Evolutionary conservation across 2,888 invertebrate species (phyloP), one percentile per base, ranked within the genome.

Genomic region (Cinara cedri): DNA sequence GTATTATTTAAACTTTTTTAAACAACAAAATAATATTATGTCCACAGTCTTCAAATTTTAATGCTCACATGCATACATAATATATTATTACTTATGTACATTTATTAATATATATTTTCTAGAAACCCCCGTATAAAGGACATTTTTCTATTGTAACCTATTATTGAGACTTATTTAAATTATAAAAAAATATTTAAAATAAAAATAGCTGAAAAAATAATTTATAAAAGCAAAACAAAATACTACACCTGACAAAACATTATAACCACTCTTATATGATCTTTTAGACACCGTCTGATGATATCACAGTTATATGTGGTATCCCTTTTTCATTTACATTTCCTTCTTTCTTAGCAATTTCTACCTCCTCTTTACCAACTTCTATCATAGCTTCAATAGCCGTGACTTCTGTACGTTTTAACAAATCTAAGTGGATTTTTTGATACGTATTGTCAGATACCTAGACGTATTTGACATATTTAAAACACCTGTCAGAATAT

Each of bases 201-300:
- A n/a, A n/a, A n/a, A n/a, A n/a, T n/a, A n/a, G n/a, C n/a, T n/a
- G n/a, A n/a, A n/a, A n/a, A n/a, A n/a, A n/a, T n/a, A n/a, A n/a
- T n/a, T n/a, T n/a, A n/a, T n/a, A n/a, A n/a, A n/a, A n/a, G n/a
- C n/a, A n/a, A n/a, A n/a, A n/a, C n/a, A n/a, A n/a, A n/a, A 63
- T 34, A 63, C 63, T 9, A 63, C 57, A 42, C 42, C 63, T 42
- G 63, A 63, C 8, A 63, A 19, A 42, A 42, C 63, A 63, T 63
- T 63, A 19, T 63, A 63, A n/a, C 19, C 19, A 42, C 42, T 63
- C n/a, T 63, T 63, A 42, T 63, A n/a, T n/a, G 63, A 63, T 42
- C 63, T 63, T n/a, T 63, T 63, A 8, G 62, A 63, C 42, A 19
- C 42, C 63, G 34, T 62, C 62, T n/a, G n/a, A n/a, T 16, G 62